phyloP scores from a whole-genome alignment of 2,888 invertebrate genomes.

The Lochmaea capreae region DNA sequence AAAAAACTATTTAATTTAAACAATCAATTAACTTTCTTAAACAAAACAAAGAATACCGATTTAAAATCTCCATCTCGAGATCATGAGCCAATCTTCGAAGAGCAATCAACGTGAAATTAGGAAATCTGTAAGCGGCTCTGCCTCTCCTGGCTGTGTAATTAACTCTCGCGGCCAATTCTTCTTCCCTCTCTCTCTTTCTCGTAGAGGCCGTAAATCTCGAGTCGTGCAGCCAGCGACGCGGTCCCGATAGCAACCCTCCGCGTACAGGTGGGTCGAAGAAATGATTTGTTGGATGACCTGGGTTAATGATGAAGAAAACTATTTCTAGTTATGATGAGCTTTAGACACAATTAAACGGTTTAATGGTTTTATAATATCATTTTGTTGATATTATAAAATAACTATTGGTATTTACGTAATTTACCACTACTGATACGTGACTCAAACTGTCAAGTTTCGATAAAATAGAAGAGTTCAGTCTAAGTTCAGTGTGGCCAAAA shows the following conservation, averaged over 20 bases:
- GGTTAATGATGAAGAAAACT: conserved; percentile 14
- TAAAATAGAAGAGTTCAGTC: too few relatives aligned
- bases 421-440: too few relatives aligned
- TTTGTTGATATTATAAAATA: too few relatives aligned
- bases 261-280: conserved; percentile 25
- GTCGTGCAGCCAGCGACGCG: conserved; percentile 27
- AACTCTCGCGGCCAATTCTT: conserved; percentile 30
- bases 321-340: conserved; percentile 10
- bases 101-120: conserved; percentile 58
- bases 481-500: too few relatives aligned
- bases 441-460: too few relatives aligned
- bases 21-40: conserved; percentile 21
- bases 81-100: conserved; percentile 48
- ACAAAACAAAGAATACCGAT: conserved; percentile 18
- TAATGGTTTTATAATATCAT: neutral
- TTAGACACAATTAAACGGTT: neutral
- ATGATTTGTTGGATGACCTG: conserved; percentile 17
- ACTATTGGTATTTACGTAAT: too few relatives aligned
- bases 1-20: conserved; percentile 16
- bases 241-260: neutral
- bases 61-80: conserved; percentile 21
- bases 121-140: conserved; percentile 55
- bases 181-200: conserved; percentile 14
- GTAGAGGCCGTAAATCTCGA: conserved; percentile 21
- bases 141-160: conserved; percentile 28